Base-by-base conservation (phyloP, 2,113 vertebrate genomes). In the Xiphophorus hellerii region DNA sequence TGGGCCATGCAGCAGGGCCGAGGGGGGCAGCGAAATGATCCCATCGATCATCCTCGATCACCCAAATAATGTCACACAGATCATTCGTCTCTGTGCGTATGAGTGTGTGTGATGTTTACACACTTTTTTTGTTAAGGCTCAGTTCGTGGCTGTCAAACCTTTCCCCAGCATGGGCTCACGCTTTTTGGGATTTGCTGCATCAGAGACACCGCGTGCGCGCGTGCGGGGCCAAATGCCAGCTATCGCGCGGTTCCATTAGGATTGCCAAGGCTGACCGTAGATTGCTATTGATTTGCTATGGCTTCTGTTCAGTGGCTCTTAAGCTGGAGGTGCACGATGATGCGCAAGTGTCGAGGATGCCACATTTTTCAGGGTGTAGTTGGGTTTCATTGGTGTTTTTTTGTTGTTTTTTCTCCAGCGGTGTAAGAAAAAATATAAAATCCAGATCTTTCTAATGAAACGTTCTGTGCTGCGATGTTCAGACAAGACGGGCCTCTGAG, bases 211-310 rank as follows among this genome's bases (percentile, higher is more conserved):
- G 33, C 7, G 7, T 8, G 87, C 62, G 58, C 82, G 10, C 35
- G 10, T 9, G 10, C 2, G 10, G 89, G 90, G 87, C 84, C 80
- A 78, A 64, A 83, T 86, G 90, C 91, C 92, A 92, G 76, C 80
- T 88, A 79, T 73, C 84, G 80, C 87, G 85, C 73, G 84, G 79
- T 89, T 88, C 90, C 89, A 93, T 93, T 93, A 92, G 87, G 87
- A 88, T 90, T 77, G 86, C 62, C 67, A 88, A 84, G 78, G 85
- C 90, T 82, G 85, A 69, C 78, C 80, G 83, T 87, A 88, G 92
- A 93, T 93, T 92, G 90, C 88, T 93, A 93, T 93, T 92, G 92
- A 93, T 91, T 90, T 82, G 79, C 80, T 77, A 69, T 79, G 67
- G 89, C 87, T 84, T 87, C 89, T 87, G 71, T 92, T 92, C 88